Evolutionary conservation across 2,113 vertebrate species (phyloP).

Genomic region (Dasypus novemcinctus): DNA sequence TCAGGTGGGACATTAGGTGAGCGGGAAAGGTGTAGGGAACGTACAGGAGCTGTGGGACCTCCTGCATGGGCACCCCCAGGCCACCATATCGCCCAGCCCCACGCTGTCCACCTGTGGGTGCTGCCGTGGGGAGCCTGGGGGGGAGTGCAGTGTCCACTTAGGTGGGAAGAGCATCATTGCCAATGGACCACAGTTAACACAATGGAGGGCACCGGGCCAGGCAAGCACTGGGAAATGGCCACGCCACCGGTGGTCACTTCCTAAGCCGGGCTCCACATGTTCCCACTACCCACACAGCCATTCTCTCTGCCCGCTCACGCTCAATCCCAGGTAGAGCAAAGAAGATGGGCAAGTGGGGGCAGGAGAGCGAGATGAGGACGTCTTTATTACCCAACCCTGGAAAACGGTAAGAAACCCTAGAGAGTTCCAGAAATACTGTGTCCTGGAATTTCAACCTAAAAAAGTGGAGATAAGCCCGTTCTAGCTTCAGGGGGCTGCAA

Average conservation of each 20-base stretch:
- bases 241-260: background rate
- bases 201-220: background rate
- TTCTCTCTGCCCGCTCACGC: background rate
- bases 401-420: background rate
- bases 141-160: slow-evolving; percentile 42
- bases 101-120: too few relatives aligned
- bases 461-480: background rate
- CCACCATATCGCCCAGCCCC: too few relatives aligned
- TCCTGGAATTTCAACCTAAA: background rate
- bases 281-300: background rate
- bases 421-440: background rate
- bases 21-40: too few relatives aligned
- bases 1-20: too few relatives aligned
- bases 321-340: background rate
- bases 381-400: fast-evolving
- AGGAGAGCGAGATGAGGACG: fast-evolving
- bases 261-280: background rate
- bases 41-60: too few relatives aligned
- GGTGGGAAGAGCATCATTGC: slow-evolving; percentile 60
- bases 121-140: too few relatives aligned
- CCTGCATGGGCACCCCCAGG: too few relatives aligned
- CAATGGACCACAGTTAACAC: background rate
- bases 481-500: background rate
- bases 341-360: fast-evolving
- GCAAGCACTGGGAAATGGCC: slow-evolving; percentile 61